These are phyloP conservation scores for Melanotus villosus DNA, from an alignment of 2,888 invertebrate species.

Conservation along the genomic window DNA sequence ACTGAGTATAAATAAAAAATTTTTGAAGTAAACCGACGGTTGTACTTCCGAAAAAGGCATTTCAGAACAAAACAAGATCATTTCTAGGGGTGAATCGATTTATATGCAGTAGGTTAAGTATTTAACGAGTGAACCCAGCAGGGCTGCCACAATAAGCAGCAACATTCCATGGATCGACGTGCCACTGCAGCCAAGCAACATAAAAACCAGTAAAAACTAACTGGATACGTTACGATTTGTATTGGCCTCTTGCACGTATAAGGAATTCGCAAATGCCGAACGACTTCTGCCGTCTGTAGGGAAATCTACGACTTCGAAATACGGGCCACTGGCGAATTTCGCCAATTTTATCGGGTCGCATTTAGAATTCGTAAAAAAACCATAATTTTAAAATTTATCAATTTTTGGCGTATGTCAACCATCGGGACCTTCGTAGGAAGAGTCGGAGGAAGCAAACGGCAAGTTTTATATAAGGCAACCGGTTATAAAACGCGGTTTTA, in stretches of 20 bases:
- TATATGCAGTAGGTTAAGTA: conserved; percentile 28
- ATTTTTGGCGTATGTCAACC: too few species aligned
- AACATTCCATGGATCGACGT: conserved; percentile 32
- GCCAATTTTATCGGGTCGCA: neutral
- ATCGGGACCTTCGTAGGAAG: neutral
- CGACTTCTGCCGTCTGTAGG: conserved; percentile 28
- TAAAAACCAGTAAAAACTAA: conserved; percentile 38
- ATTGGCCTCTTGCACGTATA: conserved; percentile 37
- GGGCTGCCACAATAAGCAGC: conserved; percentile 28
- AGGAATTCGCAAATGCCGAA: conserved; percentile 37
- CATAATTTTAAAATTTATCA: neutral
- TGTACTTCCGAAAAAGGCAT: too few species aligned
- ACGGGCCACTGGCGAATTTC: too few species aligned
- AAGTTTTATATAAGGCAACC: conserved; percentile 31
- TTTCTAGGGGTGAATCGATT: too few species aligned
- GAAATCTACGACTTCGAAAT: conserved; percentile 23
- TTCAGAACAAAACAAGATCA: too few species aligned
- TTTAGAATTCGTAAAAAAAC: neutral
- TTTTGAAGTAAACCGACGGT: too few species aligned
- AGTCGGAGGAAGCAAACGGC: neutral
- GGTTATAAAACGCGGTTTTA: conserved; percentile 44
- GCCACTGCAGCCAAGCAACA: conserved; percentile 34
- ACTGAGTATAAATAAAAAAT: too few species aligned
- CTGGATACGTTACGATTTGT: conserved; percentile 39
- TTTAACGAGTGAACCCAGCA: conserved; percentile 37